phyloP scores from a whole-genome alignment of 2,113 vertebrate species.

The Coracopsis vasa region DNA sequence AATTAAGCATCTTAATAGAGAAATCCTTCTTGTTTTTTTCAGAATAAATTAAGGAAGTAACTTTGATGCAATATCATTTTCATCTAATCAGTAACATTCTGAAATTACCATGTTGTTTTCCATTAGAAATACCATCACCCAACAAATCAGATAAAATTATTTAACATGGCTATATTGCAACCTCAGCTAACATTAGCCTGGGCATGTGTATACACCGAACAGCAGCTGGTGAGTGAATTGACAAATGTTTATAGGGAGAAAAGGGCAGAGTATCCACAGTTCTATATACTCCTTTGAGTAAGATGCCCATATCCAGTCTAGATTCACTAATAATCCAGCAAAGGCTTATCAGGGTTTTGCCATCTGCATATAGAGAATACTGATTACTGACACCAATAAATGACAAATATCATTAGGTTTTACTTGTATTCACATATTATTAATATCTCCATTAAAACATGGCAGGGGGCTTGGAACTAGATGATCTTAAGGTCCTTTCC shows the following conservation, averaged over 20 bases:
- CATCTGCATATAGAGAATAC: background rate
- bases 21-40: slow-evolving; percentile 78
- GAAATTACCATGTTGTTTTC: slow-evolving; percentile 84
- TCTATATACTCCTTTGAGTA: background rate
- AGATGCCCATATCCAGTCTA: background rate
- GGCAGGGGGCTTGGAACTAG: no score
- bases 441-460: background rate
- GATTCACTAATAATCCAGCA: background rate
- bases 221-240: slow-evolving; percentile 10
- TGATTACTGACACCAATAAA: slow-evolving; percentile 1
- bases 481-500: no score
- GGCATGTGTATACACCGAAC: background rate
- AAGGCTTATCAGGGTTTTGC: background rate
- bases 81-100: slow-evolving; percentile 82
- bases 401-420: background rate
- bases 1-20: slow-evolving; percentile 81
- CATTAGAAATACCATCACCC: slow-evolving; percentile 76
- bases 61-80: slow-evolving; percentile 83
- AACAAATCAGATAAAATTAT: slow-evolving; percentile 76
- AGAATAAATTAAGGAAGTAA: slow-evolving; percentile 83
- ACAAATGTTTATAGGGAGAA: slow-evolving; percentile 17
- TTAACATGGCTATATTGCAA: slow-evolving; percentile 62
- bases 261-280: slow-evolving; percentile 28
- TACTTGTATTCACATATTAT: background rate
- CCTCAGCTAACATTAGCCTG: slow-evolving; percentile 64